These are phyloP conservation scores for Chloroceryle inda DNA, from an alignment of 2,797 vertebrate species.

Conservation along the genomic window DNA sequence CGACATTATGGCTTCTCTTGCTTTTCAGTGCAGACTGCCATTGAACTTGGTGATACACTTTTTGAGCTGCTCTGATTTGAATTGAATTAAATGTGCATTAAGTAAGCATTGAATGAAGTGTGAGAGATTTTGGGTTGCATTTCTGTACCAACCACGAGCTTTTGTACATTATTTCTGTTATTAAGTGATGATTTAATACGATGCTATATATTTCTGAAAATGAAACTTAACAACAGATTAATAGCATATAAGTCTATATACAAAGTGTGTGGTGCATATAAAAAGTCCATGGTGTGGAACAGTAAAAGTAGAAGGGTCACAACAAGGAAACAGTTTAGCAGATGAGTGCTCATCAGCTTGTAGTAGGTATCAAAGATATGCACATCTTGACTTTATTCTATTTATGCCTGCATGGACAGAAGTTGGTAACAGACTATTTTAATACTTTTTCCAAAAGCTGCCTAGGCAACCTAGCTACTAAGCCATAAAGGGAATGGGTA, in stretches of 20 bases:
- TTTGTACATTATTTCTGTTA: background rate
- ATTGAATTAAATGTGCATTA: no score
- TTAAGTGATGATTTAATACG: background rate
- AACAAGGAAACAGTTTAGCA: background rate
- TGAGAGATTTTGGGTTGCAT: background rate
- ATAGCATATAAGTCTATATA: background rate
- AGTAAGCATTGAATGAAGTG: no score
- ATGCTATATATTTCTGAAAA: background rate
- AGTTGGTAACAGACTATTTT: conserved; percentile 8
- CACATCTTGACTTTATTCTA: background rate
- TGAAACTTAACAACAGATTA: background rate
- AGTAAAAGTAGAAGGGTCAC: background rate
- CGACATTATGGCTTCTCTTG: fast-evolving
- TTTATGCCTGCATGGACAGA: background rate
- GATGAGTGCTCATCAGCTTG: background rate
- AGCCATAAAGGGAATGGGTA: conserved; percentile 22
- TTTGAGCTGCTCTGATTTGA: background rate
- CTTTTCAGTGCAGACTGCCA: background rate
- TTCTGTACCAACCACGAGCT: background rate
- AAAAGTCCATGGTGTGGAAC: fast-evolving
- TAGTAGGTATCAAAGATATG: background rate
- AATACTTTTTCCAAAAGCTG: conserved; percentile 37
- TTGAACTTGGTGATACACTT: background rate
- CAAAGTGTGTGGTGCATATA: background rate
- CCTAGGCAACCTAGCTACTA: conserved; percentile 6